Evolutionary conservation across 2,113 vertebrate species (phyloP).

Genomic region (Pseudorasbora parva): DNA sequence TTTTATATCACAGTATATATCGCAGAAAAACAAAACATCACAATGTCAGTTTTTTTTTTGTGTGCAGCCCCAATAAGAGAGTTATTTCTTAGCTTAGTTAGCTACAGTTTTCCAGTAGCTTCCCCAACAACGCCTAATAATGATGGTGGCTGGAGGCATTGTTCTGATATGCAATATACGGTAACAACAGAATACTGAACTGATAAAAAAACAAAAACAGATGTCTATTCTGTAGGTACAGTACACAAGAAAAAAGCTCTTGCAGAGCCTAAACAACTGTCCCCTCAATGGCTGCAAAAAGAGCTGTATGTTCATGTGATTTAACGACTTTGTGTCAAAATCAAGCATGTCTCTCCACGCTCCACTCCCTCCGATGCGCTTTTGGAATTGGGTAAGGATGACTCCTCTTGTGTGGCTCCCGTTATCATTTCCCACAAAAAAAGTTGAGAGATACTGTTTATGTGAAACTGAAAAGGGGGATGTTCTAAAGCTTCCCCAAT

Average conservation of each 20-base stretch:
- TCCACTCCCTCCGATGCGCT: slow-evolving; percentile 41
- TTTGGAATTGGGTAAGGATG: slow-evolving; percentile 57
- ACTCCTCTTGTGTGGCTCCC: slow-evolving; percentile 61
- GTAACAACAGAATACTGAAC: no score
- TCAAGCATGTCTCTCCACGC: neutral
- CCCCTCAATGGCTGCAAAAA: neutral
- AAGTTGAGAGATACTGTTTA: slow-evolving; percentile 66
- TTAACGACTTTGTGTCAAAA: neutral
- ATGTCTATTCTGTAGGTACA: neutral
- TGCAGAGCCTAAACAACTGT: neutral
- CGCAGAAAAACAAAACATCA: no score
- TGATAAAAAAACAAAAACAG: neutral
- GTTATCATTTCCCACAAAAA: slow-evolving; percentile 70
- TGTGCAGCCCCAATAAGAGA: no score
- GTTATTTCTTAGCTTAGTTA: neutral
- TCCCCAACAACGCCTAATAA: neutral
- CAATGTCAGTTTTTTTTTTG: no score
- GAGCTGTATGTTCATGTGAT: neutral
- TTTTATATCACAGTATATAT: no score
- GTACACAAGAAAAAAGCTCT: neutral
- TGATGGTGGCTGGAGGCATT: neutral
- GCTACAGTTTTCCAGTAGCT: neutral
- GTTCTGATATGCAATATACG: neutral
- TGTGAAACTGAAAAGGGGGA: slow-evolving; percentile 66
- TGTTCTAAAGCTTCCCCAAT: slow-evolving; percentile 74